A percentile compares a stretch with the other conserved stretches of the same genome.
Evolutionary conservation across 2,113 vertebrate genomes (phyloP).

Genomic region (Eptesicus fuscus): DNA sequence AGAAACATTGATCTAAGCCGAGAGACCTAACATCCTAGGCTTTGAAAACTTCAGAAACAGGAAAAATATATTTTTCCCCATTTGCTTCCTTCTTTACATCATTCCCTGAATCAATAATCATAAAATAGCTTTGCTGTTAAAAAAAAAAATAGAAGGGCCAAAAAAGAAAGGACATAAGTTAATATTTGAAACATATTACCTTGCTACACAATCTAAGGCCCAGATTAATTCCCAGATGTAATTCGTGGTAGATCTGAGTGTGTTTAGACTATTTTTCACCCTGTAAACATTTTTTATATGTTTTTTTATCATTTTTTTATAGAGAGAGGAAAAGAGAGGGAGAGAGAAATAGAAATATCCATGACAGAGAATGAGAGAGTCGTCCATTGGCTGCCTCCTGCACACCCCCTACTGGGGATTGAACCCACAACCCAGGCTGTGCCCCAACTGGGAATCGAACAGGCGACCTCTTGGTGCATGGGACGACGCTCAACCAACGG

Average conservation of each 20-base stretch:
- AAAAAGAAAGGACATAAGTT: not conserved
- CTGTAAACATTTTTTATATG: no score
- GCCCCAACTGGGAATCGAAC: no score
- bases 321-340: no score
- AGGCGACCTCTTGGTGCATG: no score
- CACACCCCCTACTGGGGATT: no score
- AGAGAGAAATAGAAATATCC: no score
- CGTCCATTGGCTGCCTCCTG: no score
- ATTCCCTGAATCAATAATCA: not conserved
- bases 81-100: not conserved
- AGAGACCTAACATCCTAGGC: not conserved
- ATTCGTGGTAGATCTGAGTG: not conserved
- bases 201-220: not conserved
- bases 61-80: not conserved
- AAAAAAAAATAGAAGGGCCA: not conserved
- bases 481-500: no score
- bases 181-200: not conserved
- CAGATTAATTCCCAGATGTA: not conserved
- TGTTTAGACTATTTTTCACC: not conserved
- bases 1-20: not conserved
- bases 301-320: no score
- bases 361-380: no score
- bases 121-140: constrained; percentile 3
- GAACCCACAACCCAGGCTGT: no score
- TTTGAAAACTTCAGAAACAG: constrained; percentile 13